Evolutionary conservation across 2,888 invertebrate species (phyloP), one percentile per base, ranked within the genome.

Genomic region (Zelleria hepariella): DNA sequence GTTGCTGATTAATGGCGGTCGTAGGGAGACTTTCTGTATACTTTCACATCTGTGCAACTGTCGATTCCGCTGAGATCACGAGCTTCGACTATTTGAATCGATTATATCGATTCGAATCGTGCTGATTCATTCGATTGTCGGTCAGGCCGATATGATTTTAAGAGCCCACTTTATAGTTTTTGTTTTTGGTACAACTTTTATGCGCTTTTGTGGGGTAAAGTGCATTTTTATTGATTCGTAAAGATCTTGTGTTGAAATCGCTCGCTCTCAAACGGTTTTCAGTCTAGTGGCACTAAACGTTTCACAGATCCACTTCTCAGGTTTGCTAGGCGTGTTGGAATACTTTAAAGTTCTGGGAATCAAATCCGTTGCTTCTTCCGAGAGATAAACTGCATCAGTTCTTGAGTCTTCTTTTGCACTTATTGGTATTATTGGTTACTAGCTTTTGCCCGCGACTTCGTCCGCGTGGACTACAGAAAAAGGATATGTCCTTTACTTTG

Each of bases 31-130:
- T 15, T 42, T 42, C 32, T 42, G 32, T 42, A 42, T 10, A 42
- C 15, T 42, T 42, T 42, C 15, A 15, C 32, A 21, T 23, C 42
- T 20, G 51, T 51, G 51, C 8, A 51, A 51, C 23, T 8, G 8
- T 32, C 55, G 32, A 55, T 32, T 20, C 42, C 20, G 32, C 18
- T 32, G 32, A 55, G 55, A 55, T 57, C 57, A 57, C 57, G 57
- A 57, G 15, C 18, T 24, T 21, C 23, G 18, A 24, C 24, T 20
- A 57, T 57, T 57, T 57, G 57, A 57, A 48, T 57, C 57, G 57
- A 57, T 57, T 57, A 57, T 48, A 23, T 47, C 18, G 25, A 47
- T 57, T 20, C 24, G n/a, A 48, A 57, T 24, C 57, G 57, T 47
- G 48, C 48, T 57, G 57, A 57, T n/a, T 57, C 57, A 55, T 21